phyloP scores from a whole-genome alignment of 1,140 invertebrate species.

The Lysiphlebus fabarum region DNA sequence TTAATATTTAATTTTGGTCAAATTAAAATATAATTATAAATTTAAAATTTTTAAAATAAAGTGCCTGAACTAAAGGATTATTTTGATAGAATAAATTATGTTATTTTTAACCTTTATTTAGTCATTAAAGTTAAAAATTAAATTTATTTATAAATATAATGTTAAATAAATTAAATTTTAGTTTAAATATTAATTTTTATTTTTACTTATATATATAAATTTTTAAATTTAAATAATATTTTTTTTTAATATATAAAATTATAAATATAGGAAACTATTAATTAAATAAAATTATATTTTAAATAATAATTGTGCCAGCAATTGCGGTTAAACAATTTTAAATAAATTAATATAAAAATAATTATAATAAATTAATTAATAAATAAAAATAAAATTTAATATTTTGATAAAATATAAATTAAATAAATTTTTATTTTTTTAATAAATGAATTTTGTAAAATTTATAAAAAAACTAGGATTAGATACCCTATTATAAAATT shows the following conservation, averaged over 20 bases:
- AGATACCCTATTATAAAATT: constrained; percentile 63
- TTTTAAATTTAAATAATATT: constrained; percentile 14
- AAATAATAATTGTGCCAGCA: constrained; percentile 42
- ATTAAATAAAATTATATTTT: constrained; percentile 22
- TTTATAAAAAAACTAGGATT: constrained; percentile 60
- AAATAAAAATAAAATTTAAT: constrained; percentile 42
- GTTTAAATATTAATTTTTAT: constrained; percentile 22
- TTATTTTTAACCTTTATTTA: constrained; percentile 6
- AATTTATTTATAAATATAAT: no score
- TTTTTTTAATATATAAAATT: constrained; percentile 19
- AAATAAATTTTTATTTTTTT: constrained; percentile 28
- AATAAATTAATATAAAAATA: constrained; percentile 35
- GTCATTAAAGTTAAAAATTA: no score
- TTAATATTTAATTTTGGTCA: no score
- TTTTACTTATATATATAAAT: constrained; percentile 18
- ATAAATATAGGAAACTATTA: constrained; percentile 21
- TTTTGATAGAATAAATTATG: constrained; percentile 4
- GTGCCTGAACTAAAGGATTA: constrained; percentile 7
- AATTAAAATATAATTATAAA: neutral
- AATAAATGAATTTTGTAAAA: constrained; percentile 41
- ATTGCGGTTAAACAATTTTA: constrained; percentile 44
- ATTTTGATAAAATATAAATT: constrained; percentile 21
- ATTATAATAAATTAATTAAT: constrained; percentile 32
- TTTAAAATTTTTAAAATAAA: neutral
- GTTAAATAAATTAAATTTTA: constrained; percentile 8